Conservation (phyloP, 1,140 invertebrate species). For the Habropoda laboriosa region DNA sequence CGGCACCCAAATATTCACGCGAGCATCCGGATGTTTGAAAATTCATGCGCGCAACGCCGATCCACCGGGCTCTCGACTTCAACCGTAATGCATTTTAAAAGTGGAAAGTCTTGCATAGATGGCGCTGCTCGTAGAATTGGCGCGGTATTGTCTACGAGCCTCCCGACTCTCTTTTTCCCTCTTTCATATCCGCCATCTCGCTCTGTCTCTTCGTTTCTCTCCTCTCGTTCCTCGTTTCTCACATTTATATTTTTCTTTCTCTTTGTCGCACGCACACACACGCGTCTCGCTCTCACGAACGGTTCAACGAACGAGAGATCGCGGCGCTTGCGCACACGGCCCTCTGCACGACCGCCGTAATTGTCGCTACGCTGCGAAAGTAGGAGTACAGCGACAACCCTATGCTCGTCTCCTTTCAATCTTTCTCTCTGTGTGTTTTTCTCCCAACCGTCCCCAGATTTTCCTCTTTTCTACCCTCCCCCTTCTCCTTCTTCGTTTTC, state of each 20-base stretch:
- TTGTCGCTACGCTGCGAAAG: conserved; percentile 60
- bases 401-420: background rate
- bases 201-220: background rate
- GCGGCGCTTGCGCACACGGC: conserved; percentile 69
- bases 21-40: background rate
- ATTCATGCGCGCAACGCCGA: conserved; percentile 7
- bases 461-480: background rate
- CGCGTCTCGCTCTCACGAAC: conserved; percentile 49
- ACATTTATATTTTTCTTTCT: conserved; percentile 62
- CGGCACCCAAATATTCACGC: background rate
- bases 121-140: conserved; percentile 46
- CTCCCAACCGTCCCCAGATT: background rate
- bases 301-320: conserved; percentile 76
- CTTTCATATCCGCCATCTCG: background rate
- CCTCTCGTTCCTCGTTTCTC: conserved; percentile 22
- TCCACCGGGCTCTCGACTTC: conserved; percentile 1
- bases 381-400: conserved; percentile 43
- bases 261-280: conserved; percentile 23
- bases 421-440: background rate
- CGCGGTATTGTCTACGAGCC: conserved; percentile 51
- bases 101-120: conserved; percentile 19
- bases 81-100: conserved; percentile 34
- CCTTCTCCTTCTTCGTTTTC: background rate
- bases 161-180: conserved; percentile 15
- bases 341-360: conserved; percentile 66